phyloP scores from a whole-genome alignment of 2,797 vertebrate species.

The Anguilla anguilla region DNA sequence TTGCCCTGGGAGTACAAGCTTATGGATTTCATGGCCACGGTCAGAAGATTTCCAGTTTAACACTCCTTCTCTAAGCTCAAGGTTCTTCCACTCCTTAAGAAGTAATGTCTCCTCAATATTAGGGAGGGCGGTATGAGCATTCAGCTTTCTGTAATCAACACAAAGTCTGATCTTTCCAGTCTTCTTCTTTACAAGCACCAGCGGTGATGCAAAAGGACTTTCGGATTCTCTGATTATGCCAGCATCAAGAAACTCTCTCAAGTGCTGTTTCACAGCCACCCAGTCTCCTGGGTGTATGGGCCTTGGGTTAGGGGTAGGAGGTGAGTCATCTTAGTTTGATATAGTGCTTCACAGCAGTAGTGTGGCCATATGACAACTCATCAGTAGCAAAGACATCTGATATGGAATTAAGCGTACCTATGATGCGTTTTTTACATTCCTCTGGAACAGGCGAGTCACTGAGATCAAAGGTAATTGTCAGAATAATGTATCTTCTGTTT shows the following conservation, averaged over 20 bases:
- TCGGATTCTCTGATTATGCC: background rate
- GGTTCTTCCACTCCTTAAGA: slow-evolving; percentile 14
- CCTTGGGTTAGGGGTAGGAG: slow-evolving; percentile 10
- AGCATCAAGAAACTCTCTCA: background rate
- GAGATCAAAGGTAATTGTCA: slow-evolving; percentile 24
- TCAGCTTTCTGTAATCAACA: slow-evolving; percentile 1
- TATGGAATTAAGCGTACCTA: slow-evolving; percentile 27
- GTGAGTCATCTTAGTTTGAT: slow-evolving; percentile 33
- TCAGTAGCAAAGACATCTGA: slow-evolving; percentile 35
- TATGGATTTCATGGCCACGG: background rate
- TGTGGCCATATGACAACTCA: slow-evolving; percentile 31
- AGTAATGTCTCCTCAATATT: slow-evolving; percentile 22
- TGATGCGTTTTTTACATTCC: slow-evolving; percentile 35
- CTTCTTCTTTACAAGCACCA: background rate
- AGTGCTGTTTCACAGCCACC: background rate
- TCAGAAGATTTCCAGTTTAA: slow-evolving; percentile 12
- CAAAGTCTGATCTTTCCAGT: background rate
- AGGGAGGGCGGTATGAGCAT: background rate
- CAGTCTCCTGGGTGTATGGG: no score
- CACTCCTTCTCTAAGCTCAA: slow-evolving; percentile 25
- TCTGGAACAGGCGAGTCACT: slow-evolving; percentile 17
- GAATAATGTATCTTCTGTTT: no score
- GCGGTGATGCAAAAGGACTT: background rate
- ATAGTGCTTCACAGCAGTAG: slow-evolving; percentile 32
- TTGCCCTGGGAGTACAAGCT: background rate